Evolutionary conservation across 2,113 vertebrate genomes (phyloP), one percentile per base, ranked within the genome.

Genomic region (Mesoclemmys tuberculata): DNA sequence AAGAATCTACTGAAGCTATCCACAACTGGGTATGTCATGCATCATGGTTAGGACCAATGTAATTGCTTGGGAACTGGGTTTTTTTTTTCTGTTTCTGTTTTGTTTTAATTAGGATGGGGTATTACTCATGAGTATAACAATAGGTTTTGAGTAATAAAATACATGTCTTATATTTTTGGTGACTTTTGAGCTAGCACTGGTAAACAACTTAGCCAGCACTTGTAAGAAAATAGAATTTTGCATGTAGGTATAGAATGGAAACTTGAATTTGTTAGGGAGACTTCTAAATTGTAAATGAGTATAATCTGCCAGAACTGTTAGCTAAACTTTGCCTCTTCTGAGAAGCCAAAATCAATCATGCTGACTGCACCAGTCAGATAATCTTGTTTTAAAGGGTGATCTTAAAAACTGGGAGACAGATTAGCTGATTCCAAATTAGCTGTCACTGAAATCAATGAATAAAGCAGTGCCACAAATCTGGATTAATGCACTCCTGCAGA

Each of bases 101-200:
- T n/a, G 55, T 11, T 95, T 92, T 95, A 93, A 92, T 94, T 77
- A 90, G 80, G 13, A 5, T 75, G 58, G n/a, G 11, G 44, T 82
- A 89, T 92, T 89, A 95, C 89, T 94, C 85, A 84, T 84, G 90
- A 97, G 48, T 18, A 82, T 90, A 88, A 86, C 90, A 84, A 27
- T 91, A 83, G 79, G 85, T 92, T 93, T 84, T 87, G 35, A 80
- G 82, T 96, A 91, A 95, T 95, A 93, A 89, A 96, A 38, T 80
- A 55, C 92, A 94, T 52, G 93, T 91, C 90, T 91, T 83, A 77
- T 94, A 81, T 89, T 64, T 85, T 68, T 0, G 1, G 85, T 90
- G 87, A 74, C 54, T 97, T 80, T 89, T 89, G 88, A 89, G 90
- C 58, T 85, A 58, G 74, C 55, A 91, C 84, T 44, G 91, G 52